Conservation (phyloP, 2,113 vertebrate species). For the Bubo scandiacus region DNA sequence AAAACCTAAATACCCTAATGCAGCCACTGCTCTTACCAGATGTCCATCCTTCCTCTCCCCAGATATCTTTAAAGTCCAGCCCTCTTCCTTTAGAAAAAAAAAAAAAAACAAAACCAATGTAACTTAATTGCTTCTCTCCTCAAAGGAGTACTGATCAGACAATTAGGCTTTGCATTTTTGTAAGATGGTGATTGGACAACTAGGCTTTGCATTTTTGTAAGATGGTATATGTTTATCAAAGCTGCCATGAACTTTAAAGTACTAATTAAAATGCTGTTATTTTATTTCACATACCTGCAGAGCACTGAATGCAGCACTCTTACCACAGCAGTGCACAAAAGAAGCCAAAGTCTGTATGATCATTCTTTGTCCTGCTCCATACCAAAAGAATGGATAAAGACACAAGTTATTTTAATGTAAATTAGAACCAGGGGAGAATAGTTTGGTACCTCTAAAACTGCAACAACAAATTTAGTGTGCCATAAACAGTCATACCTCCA, state of each 20-base stretch:
- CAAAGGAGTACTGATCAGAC: accelerated
- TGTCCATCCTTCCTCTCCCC: background rate
- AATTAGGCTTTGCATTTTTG: background rate
- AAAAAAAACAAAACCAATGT: background rate
- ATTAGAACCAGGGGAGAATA: background rate
- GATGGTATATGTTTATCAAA: background rate
- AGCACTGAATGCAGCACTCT: background rate
- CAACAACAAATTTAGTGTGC: background rate
- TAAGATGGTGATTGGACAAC: no score
- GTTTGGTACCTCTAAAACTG: background rate
- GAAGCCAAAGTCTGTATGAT: background rate
- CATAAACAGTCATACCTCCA: background rate
- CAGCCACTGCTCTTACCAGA: background rate
- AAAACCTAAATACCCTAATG: background rate
- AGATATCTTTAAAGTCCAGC: background rate
- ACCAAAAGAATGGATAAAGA: background rate
- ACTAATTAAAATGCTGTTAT: background rate
- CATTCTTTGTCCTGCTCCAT: background rate
- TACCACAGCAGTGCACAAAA: background rate
- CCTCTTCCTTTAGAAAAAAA: background rate
- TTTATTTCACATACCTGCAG: background rate
- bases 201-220: background rate
- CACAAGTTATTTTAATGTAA: background rate
- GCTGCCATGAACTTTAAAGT: background rate
- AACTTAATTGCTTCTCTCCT: background rate